Base-by-base conservation (phyloP, 2,888 invertebrate species). In the Xanthia togata region DNA sequence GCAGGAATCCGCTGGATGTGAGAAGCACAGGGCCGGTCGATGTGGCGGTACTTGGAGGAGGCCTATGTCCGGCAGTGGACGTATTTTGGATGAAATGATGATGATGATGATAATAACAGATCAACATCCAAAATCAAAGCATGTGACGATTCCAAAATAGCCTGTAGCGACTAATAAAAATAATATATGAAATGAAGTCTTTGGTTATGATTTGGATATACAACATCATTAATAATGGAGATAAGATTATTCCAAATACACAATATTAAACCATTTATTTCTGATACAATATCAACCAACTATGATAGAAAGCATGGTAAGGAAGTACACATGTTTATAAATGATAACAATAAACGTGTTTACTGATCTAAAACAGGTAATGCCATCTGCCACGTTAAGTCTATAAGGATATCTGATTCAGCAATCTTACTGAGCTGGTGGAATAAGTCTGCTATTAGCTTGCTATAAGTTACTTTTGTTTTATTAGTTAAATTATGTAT, bases 261-360 rank as follows among this genome's bases (percentile, higher is more conserved):
- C 31, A 57, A n/a, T 9, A 44, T 0, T 5, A 44, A 9, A 8
- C 17, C 8, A 5, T 71, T 31, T 0, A 72, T 41, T n/a, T 31
- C n/a, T 62, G 31, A 31, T 53, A 14, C 23, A 31, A 20, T 14
- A 62, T 62, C 11, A 35, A 53, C 31, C 55, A 44, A 44, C 31
- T 53, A 26, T 26, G 2, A 44, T 38, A 44, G 20, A 35, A 53
- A 53, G 14, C 23, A 23, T 62, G 17, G n/a, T 44, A 73, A 73
- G 74, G 62, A 75, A 73, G 53, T 44, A 26, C 26, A 50, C 1
- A 17, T 14, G 23, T 12, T 38, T 38, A n/a, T 41, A 31, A 23
- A 67, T 50, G 23, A 35, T 41, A 41, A 26, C 5, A 77, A n/a
- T 35, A 23, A 76, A 76, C 1, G 35, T 69, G 76, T 77, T 68